These are phyloP conservation scores for Vesta saturnalis DNA, from an alignment of 2,888 invertebrate species.

Conservation along the genomic window DNA sequence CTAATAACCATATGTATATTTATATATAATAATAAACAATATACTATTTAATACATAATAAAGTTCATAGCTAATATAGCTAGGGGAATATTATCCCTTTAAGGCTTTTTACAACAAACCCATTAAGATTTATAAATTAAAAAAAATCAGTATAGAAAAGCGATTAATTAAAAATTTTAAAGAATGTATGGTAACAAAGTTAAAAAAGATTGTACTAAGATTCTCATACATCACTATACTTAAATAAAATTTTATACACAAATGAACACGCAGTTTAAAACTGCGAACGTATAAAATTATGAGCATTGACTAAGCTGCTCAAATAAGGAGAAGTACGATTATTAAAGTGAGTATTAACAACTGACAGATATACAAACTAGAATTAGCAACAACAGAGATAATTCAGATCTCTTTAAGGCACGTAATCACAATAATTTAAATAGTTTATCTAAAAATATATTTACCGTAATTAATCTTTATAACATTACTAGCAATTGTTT, in stretches of 20 bases:
- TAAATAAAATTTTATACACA: conserved; percentile 46
- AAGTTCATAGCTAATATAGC: conserved; percentile 40
- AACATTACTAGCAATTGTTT: not conserved
- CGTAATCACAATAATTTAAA: conserved; percentile 54
- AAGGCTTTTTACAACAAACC: conserved; percentile 26
- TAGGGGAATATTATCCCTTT: conserved; percentile 26
- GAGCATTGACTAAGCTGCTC: conserved; percentile 36
- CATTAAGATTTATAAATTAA: conserved; percentile 39
- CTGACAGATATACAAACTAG: conserved; percentile 31
- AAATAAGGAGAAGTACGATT: conserved; percentile 40
- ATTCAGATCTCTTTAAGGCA: conserved; percentile 59
- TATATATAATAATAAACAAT: conserved; percentile 38
- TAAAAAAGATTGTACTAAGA: conserved; percentile 58
- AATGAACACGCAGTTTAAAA: conserved; percentile 48
- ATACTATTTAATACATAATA: conserved; percentile 36
- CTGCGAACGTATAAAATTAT: conserved; percentile 36
- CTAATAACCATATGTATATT: conserved; percentile 50
- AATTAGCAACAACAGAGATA: conserved; percentile 35
- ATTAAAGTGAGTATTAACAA: conserved; percentile 49
- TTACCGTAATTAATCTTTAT: conserved; percentile 11
- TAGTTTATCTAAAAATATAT: conserved; percentile 41
- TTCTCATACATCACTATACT: conserved; percentile 46
- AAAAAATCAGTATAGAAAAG: conserved; percentile 38
- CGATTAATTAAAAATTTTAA: conserved; percentile 37
- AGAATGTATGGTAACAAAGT: conserved; percentile 59